Conservation (phyloP, 2,797 vertebrate species). For the Brachymystax lenok region DNA sequence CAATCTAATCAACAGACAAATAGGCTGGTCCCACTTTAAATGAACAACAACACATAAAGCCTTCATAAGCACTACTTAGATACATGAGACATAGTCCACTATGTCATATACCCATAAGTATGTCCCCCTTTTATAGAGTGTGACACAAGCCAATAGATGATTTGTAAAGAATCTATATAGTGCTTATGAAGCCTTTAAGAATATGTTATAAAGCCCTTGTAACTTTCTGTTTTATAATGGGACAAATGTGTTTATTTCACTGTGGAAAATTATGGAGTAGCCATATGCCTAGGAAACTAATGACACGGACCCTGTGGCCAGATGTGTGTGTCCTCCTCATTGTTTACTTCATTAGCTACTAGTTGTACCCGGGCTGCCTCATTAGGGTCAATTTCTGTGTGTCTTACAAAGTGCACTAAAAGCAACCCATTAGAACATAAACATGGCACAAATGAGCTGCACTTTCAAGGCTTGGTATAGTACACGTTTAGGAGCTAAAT, state of each 20-base stretch:
- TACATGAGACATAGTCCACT: no score
- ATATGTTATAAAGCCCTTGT: no score
- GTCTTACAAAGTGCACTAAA: constrained; percentile 1
- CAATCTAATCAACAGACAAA: no score
- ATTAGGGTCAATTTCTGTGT: not conserved
- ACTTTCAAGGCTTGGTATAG: not conserved
- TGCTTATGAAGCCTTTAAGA: no score
- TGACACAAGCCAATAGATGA: no score
- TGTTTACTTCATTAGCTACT: not conserved
- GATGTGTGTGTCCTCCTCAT: not conserved
- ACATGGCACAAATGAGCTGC: not conserved
- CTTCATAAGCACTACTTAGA: no score
- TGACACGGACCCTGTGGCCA: not conserved
- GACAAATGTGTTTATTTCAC: not conserved
- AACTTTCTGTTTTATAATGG: not conserved
- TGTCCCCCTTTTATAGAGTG: no score
- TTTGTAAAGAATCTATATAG: no score
- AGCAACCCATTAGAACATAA: not conserved
- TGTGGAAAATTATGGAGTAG: not conserved
- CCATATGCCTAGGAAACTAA: not conserved
- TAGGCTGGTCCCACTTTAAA: no score
- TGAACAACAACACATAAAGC: no score
- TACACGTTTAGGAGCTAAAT: not conserved
- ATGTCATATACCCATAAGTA: no score
- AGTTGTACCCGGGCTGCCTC: not conserved